Conservation (phyloP, 2,113 vertebrate genomes). For the Arothron firmamentum region DNA sequence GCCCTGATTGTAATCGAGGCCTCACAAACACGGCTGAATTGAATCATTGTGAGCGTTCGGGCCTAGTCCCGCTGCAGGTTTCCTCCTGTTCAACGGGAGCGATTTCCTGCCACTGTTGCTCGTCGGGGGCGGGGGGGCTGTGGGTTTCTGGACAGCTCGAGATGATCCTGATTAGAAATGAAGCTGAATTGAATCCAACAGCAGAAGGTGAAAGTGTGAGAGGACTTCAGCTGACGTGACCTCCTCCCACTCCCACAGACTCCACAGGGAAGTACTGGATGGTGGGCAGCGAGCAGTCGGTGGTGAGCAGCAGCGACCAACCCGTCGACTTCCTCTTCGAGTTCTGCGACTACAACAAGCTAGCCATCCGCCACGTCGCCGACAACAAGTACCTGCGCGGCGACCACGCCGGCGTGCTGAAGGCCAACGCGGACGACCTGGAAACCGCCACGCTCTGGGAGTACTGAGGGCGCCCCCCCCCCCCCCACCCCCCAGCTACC, state of each 20-base stretch:
- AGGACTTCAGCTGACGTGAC: too few relatives aligned
- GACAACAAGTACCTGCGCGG: slow-evolving; percentile 93
- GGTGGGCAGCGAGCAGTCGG: slow-evolving; percentile 85
- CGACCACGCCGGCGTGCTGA: slow-evolving; percentile 95
- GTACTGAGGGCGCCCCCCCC: slow-evolving; percentile 78
- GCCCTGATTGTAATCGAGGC: too few relatives aligned
- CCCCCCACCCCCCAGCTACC: slow-evolving; percentile 22
- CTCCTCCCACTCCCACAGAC: slow-evolving; percentile 69
- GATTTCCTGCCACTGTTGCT: too few relatives aligned
- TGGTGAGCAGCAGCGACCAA: slow-evolving; percentile 92
- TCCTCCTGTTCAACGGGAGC: too few relatives aligned
- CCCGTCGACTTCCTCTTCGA: slow-evolving; percentile 96
- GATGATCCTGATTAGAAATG: too few relatives aligned
- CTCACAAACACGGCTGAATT: too few relatives aligned
- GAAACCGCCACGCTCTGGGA: slow-evolving; percentile 95
- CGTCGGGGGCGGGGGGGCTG: too few relatives aligned
- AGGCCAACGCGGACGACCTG: slow-evolving; percentile 87
- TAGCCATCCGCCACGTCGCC: slow-evolving; percentile 83
- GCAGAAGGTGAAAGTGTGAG: too few relatives aligned
- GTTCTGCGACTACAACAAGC: slow-evolving; percentile 98
- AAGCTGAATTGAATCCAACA: too few relatives aligned
- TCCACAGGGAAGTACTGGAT: slow-evolving; percentile 97
- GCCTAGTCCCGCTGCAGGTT: too few relatives aligned
- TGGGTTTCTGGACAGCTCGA: too few relatives aligned
- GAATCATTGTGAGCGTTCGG: too few relatives aligned